Conservation (phyloP, 1,140 invertebrate species). For the Gryon sp. region DNA sequence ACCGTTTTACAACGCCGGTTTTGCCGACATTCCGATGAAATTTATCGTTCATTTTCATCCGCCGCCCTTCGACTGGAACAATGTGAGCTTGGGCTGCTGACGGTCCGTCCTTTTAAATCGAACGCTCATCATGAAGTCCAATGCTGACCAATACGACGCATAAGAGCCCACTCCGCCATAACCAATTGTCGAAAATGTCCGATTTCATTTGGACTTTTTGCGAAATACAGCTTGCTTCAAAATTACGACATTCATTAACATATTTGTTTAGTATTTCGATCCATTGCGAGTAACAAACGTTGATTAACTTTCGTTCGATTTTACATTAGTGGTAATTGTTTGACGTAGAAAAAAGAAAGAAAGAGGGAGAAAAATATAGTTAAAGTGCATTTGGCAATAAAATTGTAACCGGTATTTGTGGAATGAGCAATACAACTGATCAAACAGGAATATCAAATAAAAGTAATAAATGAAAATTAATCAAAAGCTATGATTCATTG, state of each 20-base stretch:
- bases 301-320: constrained; percentile 43
- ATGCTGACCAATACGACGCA: constrained; percentile 27
- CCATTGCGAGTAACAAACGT: constrained; percentile 20
- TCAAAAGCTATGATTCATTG: too few relatives aligned
- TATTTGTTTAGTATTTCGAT: constrained; percentile 49
- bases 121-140: constrained; percentile 50
- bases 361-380: too few relatives aligned
- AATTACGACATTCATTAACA: constrained; percentile 56
- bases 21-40: constrained; percentile 73
- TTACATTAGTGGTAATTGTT: constrained; percentile 35
- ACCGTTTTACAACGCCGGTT: constrained; percentile 75
- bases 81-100: constrained; percentile 57
- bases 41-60: constrained; percentile 76
- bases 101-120: constrained; percentile 61
- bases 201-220: constrained; percentile 24
- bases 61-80: constrained; percentile 54
- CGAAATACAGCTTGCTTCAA: constrained; percentile 10
- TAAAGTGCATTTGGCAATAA: too few relatives aligned
- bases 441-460: too few relatives aligned
- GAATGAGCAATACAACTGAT: too few relatives aligned
- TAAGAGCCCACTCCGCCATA: constrained; percentile 13
- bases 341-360: not conserved
- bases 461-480: too few relatives aligned
- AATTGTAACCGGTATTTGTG: too few relatives aligned
- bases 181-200: constrained; percentile 49